Percentiles rank a stretch among this genome's conserved stretches.
phyloP scores from a whole-genome alignment of 2,888 invertebrate genomes.

The Fragum fragum region DNA sequence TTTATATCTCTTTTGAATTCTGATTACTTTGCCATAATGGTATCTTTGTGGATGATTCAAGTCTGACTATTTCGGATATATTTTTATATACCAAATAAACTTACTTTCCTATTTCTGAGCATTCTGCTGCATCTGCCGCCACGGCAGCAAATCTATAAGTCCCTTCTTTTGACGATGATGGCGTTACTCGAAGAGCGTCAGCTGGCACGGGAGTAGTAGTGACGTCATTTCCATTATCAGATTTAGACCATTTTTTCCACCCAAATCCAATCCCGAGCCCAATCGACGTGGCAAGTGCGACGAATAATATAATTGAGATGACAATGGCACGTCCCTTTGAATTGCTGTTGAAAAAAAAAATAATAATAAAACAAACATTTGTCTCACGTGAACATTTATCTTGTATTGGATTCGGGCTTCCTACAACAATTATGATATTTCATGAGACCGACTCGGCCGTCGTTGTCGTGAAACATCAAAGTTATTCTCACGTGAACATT shows the following conservation, averaged over 20 bases:
- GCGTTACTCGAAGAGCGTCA: slow-evolving; percentile 33
- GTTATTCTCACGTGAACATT: too few relatives aligned
- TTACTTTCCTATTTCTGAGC: slow-evolving; percentile 66
- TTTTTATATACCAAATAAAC: slow-evolving; percentile 30
- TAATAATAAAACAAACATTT: too few relatives aligned
- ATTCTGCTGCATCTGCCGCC: slow-evolving; percentile 60
- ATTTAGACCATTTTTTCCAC: slow-evolving; percentile 12
- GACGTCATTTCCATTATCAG: background rate
- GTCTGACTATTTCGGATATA: too few relatives aligned
- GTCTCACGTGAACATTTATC: too few relatives aligned
- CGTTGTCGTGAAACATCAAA: too few relatives aligned
- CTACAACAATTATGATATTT: too few relatives aligned
- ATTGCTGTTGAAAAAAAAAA: slow-evolving; percentile 34
- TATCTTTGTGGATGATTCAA: too few relatives aligned
- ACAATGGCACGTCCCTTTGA: slow-evolving; percentile 55
- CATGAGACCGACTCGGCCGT: too few relatives aligned
- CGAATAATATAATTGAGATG: slow-evolving; percentile 43
- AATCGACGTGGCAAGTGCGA: slow-evolving; percentile 48
- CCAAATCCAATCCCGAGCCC: slow-evolving; percentile 63
- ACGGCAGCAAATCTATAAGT: slow-evolving; percentile 62
- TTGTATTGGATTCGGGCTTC: too few relatives aligned
- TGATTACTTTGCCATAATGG: too few relatives aligned
- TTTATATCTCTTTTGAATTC: too few relatives aligned
- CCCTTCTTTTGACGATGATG: slow-evolving; percentile 55
- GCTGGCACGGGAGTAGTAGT: background rate